phyloP scores from a whole-genome alignment of 2,888 invertebrate genomes.

The Heteropelma amictum region DNA sequence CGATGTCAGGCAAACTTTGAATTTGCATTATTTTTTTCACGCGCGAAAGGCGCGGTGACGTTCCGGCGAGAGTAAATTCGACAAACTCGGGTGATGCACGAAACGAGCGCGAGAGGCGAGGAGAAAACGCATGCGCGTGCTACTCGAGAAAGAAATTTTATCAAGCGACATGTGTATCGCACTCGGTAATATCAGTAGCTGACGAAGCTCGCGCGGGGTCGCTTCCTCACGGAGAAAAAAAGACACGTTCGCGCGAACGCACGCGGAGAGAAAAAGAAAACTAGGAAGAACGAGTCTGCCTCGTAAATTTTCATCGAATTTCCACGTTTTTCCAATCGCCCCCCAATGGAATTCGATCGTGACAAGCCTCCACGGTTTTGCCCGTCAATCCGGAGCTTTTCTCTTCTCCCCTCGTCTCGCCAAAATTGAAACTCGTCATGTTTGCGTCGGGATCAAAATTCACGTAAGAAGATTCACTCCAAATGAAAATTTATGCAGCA shows the following conservation, averaged over 20 bases:
- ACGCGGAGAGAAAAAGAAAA: slow-evolving; percentile 3
- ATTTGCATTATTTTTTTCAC: no score
- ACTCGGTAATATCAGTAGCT: slow-evolving; percentile 67
- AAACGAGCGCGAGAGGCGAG: slow-evolving; percentile 28
- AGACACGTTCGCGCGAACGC: no score
- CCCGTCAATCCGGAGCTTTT: no score
- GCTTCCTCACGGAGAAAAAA: slow-evolving; percentile 40
- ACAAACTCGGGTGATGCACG: no score
- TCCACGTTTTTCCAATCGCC: slow-evolving; percentile 9
- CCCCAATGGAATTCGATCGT: slow-evolving; percentile 5
- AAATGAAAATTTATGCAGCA: neutral
- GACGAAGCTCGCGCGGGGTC: slow-evolving; percentile 66
- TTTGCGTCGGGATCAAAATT: neutral
- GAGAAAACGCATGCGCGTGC: slow-evolving; percentile 26
- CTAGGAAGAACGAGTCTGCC: slow-evolving; percentile 1
- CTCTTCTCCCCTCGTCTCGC: no score
- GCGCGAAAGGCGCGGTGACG: neutral
- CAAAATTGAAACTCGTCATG: neutral
- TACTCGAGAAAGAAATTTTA: slow-evolving; percentile 23
- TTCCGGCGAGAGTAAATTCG: slow-evolving; percentile 12
- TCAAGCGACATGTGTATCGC: slow-evolving; percentile 49
- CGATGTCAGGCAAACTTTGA: no score
- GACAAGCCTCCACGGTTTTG: neutral
- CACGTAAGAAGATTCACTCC: no score
- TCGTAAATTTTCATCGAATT: slow-evolving; percentile 18